Evolutionary conservation across 2,888 invertebrate genomes (phyloP).

Genomic region (Athrips mouffetella): DNA sequence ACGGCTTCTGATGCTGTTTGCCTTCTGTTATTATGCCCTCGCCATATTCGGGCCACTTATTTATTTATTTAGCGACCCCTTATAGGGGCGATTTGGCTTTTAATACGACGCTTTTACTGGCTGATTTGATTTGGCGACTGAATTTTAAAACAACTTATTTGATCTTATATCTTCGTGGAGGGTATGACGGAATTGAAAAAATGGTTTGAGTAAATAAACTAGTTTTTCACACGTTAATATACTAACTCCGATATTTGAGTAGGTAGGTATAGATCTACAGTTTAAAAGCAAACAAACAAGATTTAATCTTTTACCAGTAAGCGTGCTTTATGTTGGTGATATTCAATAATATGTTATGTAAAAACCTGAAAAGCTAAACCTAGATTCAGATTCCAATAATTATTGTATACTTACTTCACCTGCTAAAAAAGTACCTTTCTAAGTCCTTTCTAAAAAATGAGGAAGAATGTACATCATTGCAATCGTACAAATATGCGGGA

Average conservation of each 20-base stretch:
- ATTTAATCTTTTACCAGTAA: no score
- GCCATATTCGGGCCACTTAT: conserved; percentile 71
- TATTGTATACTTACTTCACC: no score
- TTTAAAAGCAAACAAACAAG: no score
- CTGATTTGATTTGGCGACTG: conserved; percentile 45
- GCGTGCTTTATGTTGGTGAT: no score
- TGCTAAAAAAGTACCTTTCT: no score
- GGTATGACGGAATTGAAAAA: conserved; percentile 1
- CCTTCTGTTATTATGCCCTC: conserved; percentile 74
- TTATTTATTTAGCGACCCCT: conserved; percentile 72
- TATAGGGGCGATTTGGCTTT: conserved; percentile 67
- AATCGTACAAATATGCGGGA: no score
- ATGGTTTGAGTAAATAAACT: conserved; percentile 1
- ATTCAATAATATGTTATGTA: no score
- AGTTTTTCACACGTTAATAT: conserved; percentile 13
- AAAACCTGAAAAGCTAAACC: no score
- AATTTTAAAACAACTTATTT: conserved; percentile 34
- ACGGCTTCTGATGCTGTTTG: conserved; percentile 78
- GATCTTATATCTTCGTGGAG: background rate
- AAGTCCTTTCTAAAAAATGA: no score
- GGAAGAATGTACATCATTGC: no score
- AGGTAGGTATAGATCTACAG: no score
- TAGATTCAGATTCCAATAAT: no score
- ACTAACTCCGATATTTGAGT: background rate
- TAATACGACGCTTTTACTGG: conserved; percentile 66